Evolutionary conservation across 2,888 invertebrate species (phyloP).

Genomic region (Acleris emargana): DNA sequence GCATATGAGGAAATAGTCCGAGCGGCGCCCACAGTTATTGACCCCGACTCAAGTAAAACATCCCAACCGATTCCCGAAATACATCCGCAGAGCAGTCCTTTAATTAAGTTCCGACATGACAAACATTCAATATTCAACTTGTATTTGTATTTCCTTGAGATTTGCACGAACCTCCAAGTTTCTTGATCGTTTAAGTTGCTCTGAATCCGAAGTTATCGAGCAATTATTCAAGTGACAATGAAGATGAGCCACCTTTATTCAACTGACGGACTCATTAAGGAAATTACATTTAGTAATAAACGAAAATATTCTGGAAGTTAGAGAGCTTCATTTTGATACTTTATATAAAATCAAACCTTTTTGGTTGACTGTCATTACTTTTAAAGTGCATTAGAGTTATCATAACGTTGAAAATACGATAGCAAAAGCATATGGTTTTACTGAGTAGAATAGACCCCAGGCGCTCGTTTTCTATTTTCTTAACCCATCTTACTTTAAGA

Average conservation of each 20-base stretch:
- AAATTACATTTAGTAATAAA: background rate
- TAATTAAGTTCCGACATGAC: constrained; percentile 6
- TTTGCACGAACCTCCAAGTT: constrained; percentile 2
- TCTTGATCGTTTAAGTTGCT: constrained; percentile 4
- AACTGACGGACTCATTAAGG: background rate
- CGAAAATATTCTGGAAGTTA: too few relatives aligned
- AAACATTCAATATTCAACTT: constrained; percentile 11
- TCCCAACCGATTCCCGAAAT: constrained; percentile 19
- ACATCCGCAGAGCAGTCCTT: constrained; percentile 25
- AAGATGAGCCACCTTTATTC: constrained; percentile 4
- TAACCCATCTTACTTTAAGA: too few relatives aligned
- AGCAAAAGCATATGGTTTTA: too few relatives aligned
- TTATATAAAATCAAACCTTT: too few relatives aligned
- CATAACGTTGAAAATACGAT: too few relatives aligned
- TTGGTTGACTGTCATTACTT: too few relatives aligned
- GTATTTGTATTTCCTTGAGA: constrained; percentile 2
- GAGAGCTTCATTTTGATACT: too few relatives aligned
- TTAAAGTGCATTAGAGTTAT: too few relatives aligned
- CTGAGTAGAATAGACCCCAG: too few relatives aligned
- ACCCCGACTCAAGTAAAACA: constrained; percentile 6
- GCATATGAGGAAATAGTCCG: too few relatives aligned
- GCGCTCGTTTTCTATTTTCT: too few relatives aligned
- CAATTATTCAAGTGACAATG: constrained; percentile 14
- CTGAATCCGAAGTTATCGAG: background rate
- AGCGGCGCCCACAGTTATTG: background rate